Conservation (phyloP, 2,797 vertebrate species). For the Triplophysa bombifrons region DNA sequence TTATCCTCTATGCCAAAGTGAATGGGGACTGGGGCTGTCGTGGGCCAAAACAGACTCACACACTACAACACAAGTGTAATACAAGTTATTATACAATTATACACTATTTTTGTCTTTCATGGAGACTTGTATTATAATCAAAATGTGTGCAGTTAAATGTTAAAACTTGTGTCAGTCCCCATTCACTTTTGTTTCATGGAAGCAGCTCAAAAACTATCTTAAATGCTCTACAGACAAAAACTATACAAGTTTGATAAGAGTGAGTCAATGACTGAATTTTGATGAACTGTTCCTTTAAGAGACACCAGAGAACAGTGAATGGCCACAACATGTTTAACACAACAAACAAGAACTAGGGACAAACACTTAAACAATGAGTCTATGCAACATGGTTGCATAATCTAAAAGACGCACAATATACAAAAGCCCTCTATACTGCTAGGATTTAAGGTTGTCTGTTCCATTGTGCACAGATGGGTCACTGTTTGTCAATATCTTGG, state of each 20-base stretch:
- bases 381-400: slow-evolving; percentile 5
- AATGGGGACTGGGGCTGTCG: not conserved
- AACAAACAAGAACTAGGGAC: slow-evolving; percentile 6
- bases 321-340: not conserved
- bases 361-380: not conserved
- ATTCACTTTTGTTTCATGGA: slow-evolving; percentile 2
- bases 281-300: not conserved
- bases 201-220: not conserved
- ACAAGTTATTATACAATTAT: no score
- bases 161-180: not conserved
- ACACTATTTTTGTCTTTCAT: no score
- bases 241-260: not conserved
- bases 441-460: slow-evolving; percentile 35
- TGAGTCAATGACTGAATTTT: not conserved
- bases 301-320: not conserved
- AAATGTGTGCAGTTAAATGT: no score
- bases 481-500: no score
- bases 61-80: not conserved
- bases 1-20: not conserved
- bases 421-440: not conserved
- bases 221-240: not conserved
- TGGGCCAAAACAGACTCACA: not conserved
- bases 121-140: no score
- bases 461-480: not conserved
- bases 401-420: not conserved